Percentiles rank a stretch among this genome's conserved stretches.
phyloP scores from a whole-genome alignment of 2,888 invertebrate species.

The Dynastes grantii region DNA sequence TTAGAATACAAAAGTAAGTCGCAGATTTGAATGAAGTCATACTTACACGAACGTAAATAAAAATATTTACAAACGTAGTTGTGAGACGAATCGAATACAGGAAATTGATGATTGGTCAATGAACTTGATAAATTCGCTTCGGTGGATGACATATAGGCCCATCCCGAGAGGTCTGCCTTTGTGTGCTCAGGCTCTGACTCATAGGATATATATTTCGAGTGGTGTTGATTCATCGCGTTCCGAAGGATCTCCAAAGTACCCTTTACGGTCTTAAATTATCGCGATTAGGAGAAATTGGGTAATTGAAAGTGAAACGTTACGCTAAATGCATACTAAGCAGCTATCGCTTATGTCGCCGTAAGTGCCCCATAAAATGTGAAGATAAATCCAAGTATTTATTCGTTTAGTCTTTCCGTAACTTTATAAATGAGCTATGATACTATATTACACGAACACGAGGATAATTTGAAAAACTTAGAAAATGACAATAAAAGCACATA shows the following conservation, averaged over 20 bases:
- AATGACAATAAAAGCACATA: no score
- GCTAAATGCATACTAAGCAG: neutral
- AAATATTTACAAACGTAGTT: constrained; percentile 31
- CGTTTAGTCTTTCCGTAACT: no score
- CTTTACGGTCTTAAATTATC: constrained; percentile 7
- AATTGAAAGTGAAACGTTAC: constrained; percentile 2
- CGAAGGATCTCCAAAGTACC: constrained; percentile 7
- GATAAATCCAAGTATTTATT: no score
- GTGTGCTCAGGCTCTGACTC: neutral
- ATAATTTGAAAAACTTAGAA: no score
- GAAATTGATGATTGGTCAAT: constrained; percentile 45
- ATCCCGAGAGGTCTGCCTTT: constrained; percentile 28
- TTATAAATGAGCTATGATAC: no score
- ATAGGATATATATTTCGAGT: neutral
- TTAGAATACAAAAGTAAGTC: neutral
- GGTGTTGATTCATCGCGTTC: neutral
- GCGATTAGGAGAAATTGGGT: neutral
- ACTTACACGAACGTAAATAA: constrained; percentile 2
- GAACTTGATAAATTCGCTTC: constrained; percentile 42
- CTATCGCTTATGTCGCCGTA: no score
- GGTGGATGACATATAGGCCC: constrained; percentile 5
- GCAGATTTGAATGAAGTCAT: neutral
- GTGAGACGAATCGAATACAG: constrained; percentile 23
- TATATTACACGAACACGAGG: no score
- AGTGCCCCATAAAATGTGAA: no score